These are phyloP conservation scores for Lamellibrachia columna DNA, from an alignment of 2,888 invertebrate species.

Conservation along the genomic window DNA sequence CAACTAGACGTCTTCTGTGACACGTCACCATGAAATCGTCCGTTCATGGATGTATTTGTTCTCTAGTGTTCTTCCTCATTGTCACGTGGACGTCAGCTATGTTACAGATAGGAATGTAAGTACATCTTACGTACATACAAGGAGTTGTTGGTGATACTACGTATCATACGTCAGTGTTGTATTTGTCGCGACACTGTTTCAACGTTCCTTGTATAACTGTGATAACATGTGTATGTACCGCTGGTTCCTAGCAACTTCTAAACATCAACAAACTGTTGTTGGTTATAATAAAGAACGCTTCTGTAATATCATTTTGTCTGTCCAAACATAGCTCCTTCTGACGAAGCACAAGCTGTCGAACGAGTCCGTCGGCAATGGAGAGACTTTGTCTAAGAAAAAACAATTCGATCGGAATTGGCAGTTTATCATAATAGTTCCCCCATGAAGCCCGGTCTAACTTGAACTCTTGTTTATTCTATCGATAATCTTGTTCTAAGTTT, in stretches of 20 bases:
- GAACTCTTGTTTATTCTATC: conserved; percentile 3
- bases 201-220: too few relatives aligned
- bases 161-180: not conserved
- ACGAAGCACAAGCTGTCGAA: not conserved
- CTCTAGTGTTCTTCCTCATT: not conserved
- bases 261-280: not conserved
- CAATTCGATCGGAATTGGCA: not conserved
- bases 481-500: not conserved
- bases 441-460: not conserved
- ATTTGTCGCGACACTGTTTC: not conserved
- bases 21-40: not conserved
- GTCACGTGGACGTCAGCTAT: not conserved
- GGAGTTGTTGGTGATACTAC: not conserved
- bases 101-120: conserved; percentile 9
- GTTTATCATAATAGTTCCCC: not conserved
- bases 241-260: not conserved
- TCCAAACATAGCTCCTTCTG: not conserved
- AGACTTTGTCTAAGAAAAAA: not conserved
- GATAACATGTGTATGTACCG: not conserved
- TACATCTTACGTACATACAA: not conserved
- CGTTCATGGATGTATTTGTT: not conserved
- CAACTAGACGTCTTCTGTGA: not conserved
- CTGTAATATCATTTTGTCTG: not conserved
- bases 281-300: not conserved
- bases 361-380: not conserved